Conservation (phyloP, 2,888 invertebrate species). For the Heliothis peltigera region DNA sequence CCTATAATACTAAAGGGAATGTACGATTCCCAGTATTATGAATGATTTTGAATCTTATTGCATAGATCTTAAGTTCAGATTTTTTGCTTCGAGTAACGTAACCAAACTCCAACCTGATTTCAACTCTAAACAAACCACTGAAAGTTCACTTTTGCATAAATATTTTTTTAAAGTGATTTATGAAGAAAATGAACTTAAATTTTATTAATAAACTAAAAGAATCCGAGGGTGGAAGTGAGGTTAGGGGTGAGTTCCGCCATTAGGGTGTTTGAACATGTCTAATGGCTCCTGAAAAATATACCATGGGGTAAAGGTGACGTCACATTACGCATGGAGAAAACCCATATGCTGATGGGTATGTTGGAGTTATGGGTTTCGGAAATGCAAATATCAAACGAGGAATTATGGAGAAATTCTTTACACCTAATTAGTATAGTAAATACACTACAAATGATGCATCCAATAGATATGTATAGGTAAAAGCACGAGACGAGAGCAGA, state of each 20-base stretch:
- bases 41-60: slow-evolving; percentile 43
- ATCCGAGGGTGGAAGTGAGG: slow-evolving; percentile 67
- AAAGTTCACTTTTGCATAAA: slow-evolving; percentile 25
- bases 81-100: slow-evolving; percentile 5
- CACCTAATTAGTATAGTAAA: background rate
- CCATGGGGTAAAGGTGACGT: slow-evolving; percentile 64
- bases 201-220: slow-evolving; percentile 70
- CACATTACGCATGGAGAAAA: slow-evolving; percentile 50
- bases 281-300: slow-evolving; percentile 70
- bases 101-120: background rate
- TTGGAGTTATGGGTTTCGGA: slow-evolving; percentile 16
- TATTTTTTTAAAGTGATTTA: slow-evolving; percentile 66
- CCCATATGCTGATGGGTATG: slow-evolving; percentile 48
- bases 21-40: background rate
- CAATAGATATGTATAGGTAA: too few species aligned
- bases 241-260: slow-evolving; percentile 75
- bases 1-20: background rate
- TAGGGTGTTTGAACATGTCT: slow-evolving; percentile 73
- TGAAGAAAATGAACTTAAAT: slow-evolving; percentile 67
- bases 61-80: slow-evolving; percentile 10
- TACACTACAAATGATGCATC: too few species aligned
- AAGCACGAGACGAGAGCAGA: too few species aligned
- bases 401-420: background rate
- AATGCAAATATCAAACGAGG: slow-evolving; percentile 7
- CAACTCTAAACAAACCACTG: accelerated